phyloP scores from a whole-genome alignment of 2,888 invertebrate genomes.

The Suillia variegata region DNA sequence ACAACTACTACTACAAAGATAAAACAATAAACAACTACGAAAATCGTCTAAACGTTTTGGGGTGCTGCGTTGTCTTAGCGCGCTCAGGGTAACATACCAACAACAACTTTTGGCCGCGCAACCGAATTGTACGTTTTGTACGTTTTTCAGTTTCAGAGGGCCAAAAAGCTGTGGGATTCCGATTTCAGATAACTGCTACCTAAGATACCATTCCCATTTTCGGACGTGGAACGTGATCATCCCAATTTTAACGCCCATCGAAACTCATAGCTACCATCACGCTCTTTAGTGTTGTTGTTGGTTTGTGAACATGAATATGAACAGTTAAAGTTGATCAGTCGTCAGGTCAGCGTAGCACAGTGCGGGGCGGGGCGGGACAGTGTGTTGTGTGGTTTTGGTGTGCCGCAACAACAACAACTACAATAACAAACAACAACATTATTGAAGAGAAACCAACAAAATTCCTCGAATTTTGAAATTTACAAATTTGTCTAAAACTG shows the following conservation, averaged over 20 bases:
- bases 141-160: neutral
- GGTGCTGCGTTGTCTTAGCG: neutral
- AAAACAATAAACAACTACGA: no score
- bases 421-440: neutral
- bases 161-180: slow-evolving; percentile 40
- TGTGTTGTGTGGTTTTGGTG: slow-evolving; percentile 29
- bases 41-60: no score
- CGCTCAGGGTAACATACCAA: no score
- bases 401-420: slow-evolving; percentile 4
- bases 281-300: neutral
- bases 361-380: slow-evolving; percentile 13
- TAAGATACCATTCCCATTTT: slow-evolving; percentile 42
- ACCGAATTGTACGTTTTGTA: neutral
- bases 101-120: no score
- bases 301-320: no score
- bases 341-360: slow-evolving; percentile 18
- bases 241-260: slow-evolving; percentile 58
- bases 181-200: slow-evolving; percentile 29
- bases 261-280: slow-evolving; percentile 44
- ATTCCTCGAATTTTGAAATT: slow-evolving; percentile 40
- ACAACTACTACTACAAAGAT: slow-evolving; percentile 7
- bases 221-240: slow-evolving; percentile 53
- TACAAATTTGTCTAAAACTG: slow-evolving; percentile 37
- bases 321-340: neutral
- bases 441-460: slow-evolving; percentile 22